Evolutionary conservation across 2,888 invertebrate genomes (phyloP).

Genomic region (Pterostichus madidus): DNA sequence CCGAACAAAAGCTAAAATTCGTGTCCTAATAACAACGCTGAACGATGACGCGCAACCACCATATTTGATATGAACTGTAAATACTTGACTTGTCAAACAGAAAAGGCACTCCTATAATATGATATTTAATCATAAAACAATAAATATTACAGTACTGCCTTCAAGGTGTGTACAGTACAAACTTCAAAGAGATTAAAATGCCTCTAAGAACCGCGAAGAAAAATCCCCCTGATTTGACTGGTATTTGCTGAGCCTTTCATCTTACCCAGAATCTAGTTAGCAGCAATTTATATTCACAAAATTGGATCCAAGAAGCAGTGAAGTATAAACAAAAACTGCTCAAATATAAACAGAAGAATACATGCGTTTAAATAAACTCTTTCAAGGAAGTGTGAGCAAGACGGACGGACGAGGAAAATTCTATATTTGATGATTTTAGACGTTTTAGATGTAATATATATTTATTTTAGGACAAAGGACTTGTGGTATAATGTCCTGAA

Average conservation of each 20-base stretch:
- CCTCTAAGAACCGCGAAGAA: constrained; percentile 12
- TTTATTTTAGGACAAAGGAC: too few relatives aligned
- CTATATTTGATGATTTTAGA: neutral
- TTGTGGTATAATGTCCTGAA: too few relatives aligned
- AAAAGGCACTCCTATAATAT: constrained; percentile 31
- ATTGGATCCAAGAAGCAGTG: neutral
- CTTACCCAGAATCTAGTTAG: constrained; percentile 16
- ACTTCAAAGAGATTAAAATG: constrained; percentile 28
- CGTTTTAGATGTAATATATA: neutral
- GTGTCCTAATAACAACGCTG: too few relatives aligned
- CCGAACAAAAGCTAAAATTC: too few relatives aligned
- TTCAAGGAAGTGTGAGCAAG: neutral
- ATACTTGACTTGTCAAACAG: constrained; percentile 37
- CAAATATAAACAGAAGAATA: neutral
- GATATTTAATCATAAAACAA: constrained; percentile 48
- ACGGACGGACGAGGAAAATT: neutral
- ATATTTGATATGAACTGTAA: constrained; percentile 42
- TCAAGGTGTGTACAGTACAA: constrained; percentile 28
- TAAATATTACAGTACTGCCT: constrained; percentile 15
- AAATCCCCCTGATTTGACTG: neutral
- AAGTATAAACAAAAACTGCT: constrained; percentile 1
- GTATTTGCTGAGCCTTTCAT: constrained; percentile 17
- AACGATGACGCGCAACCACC: constrained; percentile 9
- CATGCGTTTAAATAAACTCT: neutral
- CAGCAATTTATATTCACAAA: constrained; percentile 4